Evolutionary conservation across 2,888 invertebrate genomes (phyloP), one percentile per base, ranked within the genome.

Genomic region (Fragum fragum): DNA sequence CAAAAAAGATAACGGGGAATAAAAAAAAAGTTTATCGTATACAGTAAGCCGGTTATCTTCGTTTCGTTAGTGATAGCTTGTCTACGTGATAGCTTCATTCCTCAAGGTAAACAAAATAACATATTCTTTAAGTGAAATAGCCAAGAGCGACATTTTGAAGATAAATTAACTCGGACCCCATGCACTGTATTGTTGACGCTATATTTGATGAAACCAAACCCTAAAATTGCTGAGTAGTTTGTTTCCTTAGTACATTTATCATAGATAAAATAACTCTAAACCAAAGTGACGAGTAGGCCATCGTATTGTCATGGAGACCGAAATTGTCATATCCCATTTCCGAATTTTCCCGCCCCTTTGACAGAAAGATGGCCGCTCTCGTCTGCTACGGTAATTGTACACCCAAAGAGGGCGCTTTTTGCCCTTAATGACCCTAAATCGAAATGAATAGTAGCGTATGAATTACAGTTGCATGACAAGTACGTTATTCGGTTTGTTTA

Each of bases 261-360:
- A 76, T 76, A 61, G 42, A 42, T 66, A 66, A 42, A 42, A 18
- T 29, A 36, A 36, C 32, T 36, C 32, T 36, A 69, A 26, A 21
- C 79, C 61, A 66, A 86, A 78, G 83, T 81, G 83, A 77, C 83
- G 83, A 83, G 79, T 81, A 75, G 63, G 66, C 42, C 21, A 28
- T 66, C 42, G 23, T 66, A 66, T 66, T 66, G 66, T 66, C 66
- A 66, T 42, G 26, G 66, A 66, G 21, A 66, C 66, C 29, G 68
- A 81, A 86, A 86, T 83, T 79, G 77, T 81, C 47, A 73, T 78
- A 83, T 86, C 83, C 26, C 53, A 61, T 86, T 86, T 77, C 75
- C 47, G 47, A 78, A 52, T 69, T 52, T 75, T 68, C 61, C 73
- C 84, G 75, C 81, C 76, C 66, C 26, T 39, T 23, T 76, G 84